Conservation (phyloP, 2,888 invertebrate species). For the Temnothorax unifasciatus region DNA sequence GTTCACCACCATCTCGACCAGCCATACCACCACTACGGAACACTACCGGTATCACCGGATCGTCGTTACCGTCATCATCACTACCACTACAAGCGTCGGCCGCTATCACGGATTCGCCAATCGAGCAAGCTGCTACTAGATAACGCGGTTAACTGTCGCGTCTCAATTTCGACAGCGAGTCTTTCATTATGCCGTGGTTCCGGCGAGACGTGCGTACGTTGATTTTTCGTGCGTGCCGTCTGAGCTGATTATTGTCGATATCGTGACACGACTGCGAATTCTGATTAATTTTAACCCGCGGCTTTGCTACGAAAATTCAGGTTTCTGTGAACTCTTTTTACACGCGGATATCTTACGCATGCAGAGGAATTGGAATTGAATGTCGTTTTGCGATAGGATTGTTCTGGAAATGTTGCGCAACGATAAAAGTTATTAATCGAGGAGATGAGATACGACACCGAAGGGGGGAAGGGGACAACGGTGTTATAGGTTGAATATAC, state of each 20-base stretch:
- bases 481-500: neutral
- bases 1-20: slow-evolving; percentile 57
- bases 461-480: neutral
- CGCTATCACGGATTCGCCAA: slow-evolving; percentile 64
- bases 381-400: slow-evolving; percentile 7
- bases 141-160: slow-evolving; percentile 77
- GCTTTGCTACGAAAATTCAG: neutral
- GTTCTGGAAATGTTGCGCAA: neutral
- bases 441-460: slow-evolving; percentile 11
- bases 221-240: slow-evolving; percentile 22
- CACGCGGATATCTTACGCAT: neutral
- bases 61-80: slow-evolving; percentile 58
- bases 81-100: slow-evolving; percentile 35
- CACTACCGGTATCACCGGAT: slow-evolving; percentile 43
- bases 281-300: neutral
- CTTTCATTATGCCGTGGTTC: slow-evolving; percentile 23
- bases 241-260: slow-evolving; percentile 10
- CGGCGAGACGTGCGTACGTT: neutral
- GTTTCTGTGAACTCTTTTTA: neutral
- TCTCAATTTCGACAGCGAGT: slow-evolving; percentile 74
- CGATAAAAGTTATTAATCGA: slow-evolving; percentile 39
- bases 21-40: slow-evolving; percentile 26
- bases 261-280: neutral
- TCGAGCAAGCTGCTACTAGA: slow-evolving; percentile 71
- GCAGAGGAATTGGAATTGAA: neutral